A percentile compares a stretch with the other conserved stretches of the same genome.
phyloP scores from a whole-genome alignment of 2,888 invertebrate species.

The Melanotus villosus region DNA sequence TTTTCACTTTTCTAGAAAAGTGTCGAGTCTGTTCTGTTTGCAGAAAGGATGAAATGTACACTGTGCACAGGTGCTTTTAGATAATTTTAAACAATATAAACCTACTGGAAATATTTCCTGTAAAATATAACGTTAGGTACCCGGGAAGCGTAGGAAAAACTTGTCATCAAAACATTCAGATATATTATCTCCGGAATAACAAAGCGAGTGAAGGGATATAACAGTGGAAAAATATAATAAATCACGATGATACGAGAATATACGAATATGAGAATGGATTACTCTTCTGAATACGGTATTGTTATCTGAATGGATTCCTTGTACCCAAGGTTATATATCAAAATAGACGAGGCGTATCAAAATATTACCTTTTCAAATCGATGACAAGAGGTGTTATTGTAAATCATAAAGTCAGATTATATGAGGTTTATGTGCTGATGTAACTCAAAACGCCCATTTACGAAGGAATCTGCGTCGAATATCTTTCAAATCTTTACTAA shows the following conservation, averaged over 20 bases:
- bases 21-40: background rate
- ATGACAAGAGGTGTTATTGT: slow-evolving; percentile 33
- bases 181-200: slow-evolving; percentile 22
- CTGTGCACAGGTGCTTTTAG: background rate
- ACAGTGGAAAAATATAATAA: slow-evolving; percentile 29
- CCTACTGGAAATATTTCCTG: background rate
- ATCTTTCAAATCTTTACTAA: no score
- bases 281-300: slow-evolving; percentile 30
- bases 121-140: background rate
- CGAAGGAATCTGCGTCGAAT: no score
- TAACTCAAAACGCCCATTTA: background rate
- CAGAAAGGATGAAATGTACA: background rate
- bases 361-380: slow-evolving; percentile 30
- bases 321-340: slow-evolving; percentile 29
- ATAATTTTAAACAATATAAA: background rate
- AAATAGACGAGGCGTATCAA: slow-evolving; percentile 35
- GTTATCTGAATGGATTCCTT: slow-evolving; percentile 33
- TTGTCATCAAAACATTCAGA: slow-evolving; percentile 22
- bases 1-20: slow-evolving; percentile 1
- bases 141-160: slow-evolving; percentile 8
- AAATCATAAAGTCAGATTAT: slow-evolving; percentile 20
- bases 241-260: slow-evolving; percentile 31
- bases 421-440: background rate
- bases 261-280: slow-evolving; percentile 34
- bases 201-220: slow-evolving; percentile 23